A percentile compares a stretch with the other conserved stretches of the same genome.
Evolutionary conservation across 1,140 invertebrate species (phyloP).

Genomic region (Aphelenchoides besseyi): DNA sequence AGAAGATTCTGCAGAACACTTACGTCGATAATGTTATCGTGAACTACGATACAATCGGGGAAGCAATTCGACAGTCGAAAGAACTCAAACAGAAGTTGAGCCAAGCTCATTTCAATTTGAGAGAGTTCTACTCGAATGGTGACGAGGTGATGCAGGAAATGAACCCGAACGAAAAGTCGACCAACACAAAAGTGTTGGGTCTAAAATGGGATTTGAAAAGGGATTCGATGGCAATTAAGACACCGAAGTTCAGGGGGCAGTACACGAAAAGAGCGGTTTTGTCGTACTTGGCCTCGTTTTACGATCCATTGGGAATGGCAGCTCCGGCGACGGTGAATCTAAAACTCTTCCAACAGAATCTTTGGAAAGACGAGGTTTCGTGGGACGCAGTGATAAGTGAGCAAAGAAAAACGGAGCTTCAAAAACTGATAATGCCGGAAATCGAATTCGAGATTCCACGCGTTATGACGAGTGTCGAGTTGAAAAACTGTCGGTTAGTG

Average conservation of each 20-base stretch:
- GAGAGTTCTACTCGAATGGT: slow-evolving; percentile 31
- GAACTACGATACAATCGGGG: background rate
- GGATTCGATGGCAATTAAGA: slow-evolving; percentile 9
- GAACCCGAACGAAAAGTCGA: background rate
- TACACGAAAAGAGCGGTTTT: slow-evolving; percentile 28
- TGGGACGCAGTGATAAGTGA: slow-evolving; percentile 15
- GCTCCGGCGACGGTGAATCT: background rate
- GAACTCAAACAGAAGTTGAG: slow-evolving; percentile 28
- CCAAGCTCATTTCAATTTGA: slow-evolving; percentile 18
- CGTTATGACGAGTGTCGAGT: background rate
- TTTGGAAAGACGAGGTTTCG: background rate
- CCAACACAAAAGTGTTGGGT: slow-evolving; percentile 15
- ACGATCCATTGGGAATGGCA: slow-evolving; percentile 19
- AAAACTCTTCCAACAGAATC: slow-evolving; percentile 11
- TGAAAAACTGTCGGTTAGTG: background rate
- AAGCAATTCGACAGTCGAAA: background rate
- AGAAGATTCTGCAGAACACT: slow-evolving; percentile 18
- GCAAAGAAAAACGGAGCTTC: background rate
- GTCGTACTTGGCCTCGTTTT: slow-evolving; percentile 11
- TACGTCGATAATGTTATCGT: slow-evolving; percentile 34
- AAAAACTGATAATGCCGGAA: background rate
- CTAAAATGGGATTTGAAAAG: slow-evolving; percentile 17
- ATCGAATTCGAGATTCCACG: background rate
- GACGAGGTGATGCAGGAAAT: slow-evolving; percentile 19
- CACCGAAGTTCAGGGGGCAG: background rate